phyloP scores from a whole-genome alignment of 2,797 vertebrate species.

The Manis pentadactyla region DNA sequence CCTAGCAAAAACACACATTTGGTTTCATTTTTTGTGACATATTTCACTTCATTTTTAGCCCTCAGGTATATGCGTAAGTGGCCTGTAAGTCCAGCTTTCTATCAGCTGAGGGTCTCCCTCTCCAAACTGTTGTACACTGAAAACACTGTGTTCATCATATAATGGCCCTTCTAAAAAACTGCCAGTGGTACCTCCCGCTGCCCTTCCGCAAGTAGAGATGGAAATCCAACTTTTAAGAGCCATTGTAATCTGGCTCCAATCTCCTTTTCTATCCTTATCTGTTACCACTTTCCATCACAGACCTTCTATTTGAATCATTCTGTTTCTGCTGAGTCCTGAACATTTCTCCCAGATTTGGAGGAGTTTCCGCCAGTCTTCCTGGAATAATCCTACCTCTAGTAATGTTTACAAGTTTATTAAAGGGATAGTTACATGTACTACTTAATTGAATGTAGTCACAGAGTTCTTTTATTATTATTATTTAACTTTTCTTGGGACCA shows the following conservation, averaged over 20 bases:
- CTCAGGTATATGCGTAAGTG: neutral
- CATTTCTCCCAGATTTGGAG: neutral
- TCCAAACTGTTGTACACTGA: neutral
- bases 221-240: constrained; percentile 11
- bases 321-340: neutral
- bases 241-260: neutral
- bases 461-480: constrained; percentile 6
- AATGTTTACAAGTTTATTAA: constrained; percentile 22
- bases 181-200: neutral
- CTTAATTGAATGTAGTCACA: neutral
- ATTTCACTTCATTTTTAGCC: neutral
- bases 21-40: neutral
- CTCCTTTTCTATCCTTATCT: neutral
- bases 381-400: neutral
- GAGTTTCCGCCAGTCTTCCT: constrained; percentile 2
- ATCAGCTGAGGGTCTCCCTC: neutral
- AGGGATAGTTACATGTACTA: neutral
- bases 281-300: neutral
- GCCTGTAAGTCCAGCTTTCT: constrained; percentile 11
- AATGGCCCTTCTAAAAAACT: neutral
- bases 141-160: neutral
- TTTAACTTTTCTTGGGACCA: neutral
- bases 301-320: neutral
- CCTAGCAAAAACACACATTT: neutral
- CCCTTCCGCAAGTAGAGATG: neutral